Percentiles rank a stretch among this genome's conserved stretches.
Conservation (phyloP, 2,113 vertebrate species). For the Thryonomys swinderianus region DNA sequence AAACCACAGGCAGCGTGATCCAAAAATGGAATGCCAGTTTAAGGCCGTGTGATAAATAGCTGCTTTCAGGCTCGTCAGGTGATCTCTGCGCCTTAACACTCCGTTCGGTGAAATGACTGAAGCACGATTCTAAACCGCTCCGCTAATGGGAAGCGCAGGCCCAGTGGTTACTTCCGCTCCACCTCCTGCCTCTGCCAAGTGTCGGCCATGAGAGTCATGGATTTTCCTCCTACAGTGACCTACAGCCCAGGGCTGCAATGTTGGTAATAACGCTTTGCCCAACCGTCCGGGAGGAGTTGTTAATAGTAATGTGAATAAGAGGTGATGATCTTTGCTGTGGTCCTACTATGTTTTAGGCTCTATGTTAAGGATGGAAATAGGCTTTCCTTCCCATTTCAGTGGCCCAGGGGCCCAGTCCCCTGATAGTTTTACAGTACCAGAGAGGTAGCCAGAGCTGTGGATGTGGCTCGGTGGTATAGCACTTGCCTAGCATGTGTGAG, state of each 20-base stretch:
- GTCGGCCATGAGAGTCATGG: neutral
- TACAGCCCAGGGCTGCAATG: neutral
- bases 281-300: neutral
- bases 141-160: neutral
- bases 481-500: neutral
- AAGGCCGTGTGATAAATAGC: conserved; percentile 15
- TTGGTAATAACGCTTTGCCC: neutral
- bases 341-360: neutral
- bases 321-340: neutral
- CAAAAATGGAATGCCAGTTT: conserved; percentile 30
- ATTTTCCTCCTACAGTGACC: neutral
- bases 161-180: neutral
- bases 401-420: neutral
- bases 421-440: neutral
- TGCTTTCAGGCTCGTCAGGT: conserved; percentile 18
- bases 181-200: neutral
- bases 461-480: neutral
- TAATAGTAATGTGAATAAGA: conserved; percentile 45
- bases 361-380: neutral
- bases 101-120: conserved; percentile 40
- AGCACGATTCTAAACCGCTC: neutral
- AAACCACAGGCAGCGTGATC: conserved; percentile 7
- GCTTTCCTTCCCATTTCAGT: neutral
- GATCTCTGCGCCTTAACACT: neutral
- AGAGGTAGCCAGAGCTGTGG: neutral